A percentile compares a stretch with the other conserved stretches of the same genome.
phyloP scores from a whole-genome alignment of 2,797 vertebrate species.

The Harpagifer antarcticus region DNA sequence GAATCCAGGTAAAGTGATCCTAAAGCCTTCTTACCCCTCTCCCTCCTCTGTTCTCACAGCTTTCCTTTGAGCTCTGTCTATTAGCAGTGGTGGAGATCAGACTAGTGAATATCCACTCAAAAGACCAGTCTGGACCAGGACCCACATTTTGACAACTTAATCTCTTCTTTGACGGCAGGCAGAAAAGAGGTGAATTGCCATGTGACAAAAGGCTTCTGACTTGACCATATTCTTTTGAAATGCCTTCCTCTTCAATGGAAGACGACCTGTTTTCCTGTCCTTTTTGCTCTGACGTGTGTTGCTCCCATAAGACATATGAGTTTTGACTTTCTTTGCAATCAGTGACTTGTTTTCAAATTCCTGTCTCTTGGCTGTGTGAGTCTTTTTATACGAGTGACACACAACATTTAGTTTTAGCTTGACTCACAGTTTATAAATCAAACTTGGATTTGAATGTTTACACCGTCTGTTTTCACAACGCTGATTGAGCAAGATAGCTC shows the following conservation, averaged over 20 bases:
- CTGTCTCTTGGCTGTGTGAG: slow-evolving; percentile 4
- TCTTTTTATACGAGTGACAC: slow-evolving; percentile 17
- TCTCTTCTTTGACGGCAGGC: slow-evolving; percentile 79
- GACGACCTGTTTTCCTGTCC: slow-evolving; percentile 39
- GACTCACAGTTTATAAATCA: slow-evolving; percentile 65
- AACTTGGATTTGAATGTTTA: slow-evolving; percentile 46
- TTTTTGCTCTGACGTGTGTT: slow-evolving; percentile 13
- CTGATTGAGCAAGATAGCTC: slow-evolving; percentile 61
- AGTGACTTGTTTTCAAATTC: slow-evolving; percentile 1
- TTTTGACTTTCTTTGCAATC: neutral
- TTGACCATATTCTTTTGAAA: slow-evolving; percentile 79
- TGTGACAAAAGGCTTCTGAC: slow-evolving; percentile 74
- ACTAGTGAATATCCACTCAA: slow-evolving; percentile 83
- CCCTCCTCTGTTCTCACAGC: slow-evolving; percentile 76
- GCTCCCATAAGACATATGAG: neutral
- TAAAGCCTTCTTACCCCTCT: slow-evolving; percentile 83
- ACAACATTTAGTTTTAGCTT: slow-evolving; percentile 36
- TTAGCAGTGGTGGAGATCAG: slow-evolving; percentile 85
- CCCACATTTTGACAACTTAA: slow-evolving; percentile 88
- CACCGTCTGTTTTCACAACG: slow-evolving; percentile 45
- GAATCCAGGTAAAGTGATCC: slow-evolving; percentile 88
- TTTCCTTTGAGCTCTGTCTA: slow-evolving; percentile 82
- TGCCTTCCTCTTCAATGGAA: slow-evolving; percentile 51
- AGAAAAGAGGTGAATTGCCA: slow-evolving; percentile 75
- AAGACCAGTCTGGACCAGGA: slow-evolving; percentile 85